Conservation (phyloP, 2,113 vertebrate genomes). For the Colinus virginianus region DNA sequence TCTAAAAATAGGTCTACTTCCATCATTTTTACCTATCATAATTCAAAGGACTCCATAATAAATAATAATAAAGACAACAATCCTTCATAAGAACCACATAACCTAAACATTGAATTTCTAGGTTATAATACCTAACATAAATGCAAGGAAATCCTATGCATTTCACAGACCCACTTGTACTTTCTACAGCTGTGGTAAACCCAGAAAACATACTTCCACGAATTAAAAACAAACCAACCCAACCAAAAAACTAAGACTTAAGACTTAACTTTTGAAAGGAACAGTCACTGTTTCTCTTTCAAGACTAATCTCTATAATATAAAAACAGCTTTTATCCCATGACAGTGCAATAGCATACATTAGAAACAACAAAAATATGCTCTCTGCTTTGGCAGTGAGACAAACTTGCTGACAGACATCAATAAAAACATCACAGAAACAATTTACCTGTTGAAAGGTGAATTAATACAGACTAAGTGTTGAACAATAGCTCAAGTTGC, state of each 20-base stretch:
- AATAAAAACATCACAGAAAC: neutral
- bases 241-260: neutral
- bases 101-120: neutral
- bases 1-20: neutral
- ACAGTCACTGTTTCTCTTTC: neutral
- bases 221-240: neutral
- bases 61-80: neutral
- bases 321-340: neutral
- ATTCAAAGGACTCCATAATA: neutral
- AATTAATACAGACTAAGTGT: neutral
- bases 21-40: neutral
- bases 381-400: neutral
- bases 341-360: rapidly evolving
- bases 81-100: neutral
- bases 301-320: neutral
- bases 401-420: neutral
- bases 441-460: neutral
- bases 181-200: neutral
- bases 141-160: neutral
- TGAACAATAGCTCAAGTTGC: neutral
- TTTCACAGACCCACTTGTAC: neutral
- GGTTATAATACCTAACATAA: neutral
- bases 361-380: neutral
- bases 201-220: neutral
- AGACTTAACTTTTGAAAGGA: neutral